phyloP scores from a whole-genome alignment of 2,888 invertebrate genomes.

The Willowsia nigromaculata region DNA sequence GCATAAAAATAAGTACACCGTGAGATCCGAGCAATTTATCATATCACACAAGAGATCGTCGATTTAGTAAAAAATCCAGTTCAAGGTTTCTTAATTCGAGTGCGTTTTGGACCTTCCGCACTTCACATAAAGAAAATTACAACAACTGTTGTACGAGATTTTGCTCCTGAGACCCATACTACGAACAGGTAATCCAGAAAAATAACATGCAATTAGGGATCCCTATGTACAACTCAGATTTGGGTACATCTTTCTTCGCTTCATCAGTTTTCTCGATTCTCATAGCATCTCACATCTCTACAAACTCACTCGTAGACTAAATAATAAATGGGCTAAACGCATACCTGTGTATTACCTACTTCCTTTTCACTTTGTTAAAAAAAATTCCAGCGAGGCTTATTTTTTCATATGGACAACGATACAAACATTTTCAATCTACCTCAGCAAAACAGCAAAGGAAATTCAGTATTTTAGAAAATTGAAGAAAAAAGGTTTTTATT shows the following conservation, averaged over 20 bases:
- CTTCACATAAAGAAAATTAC: background rate
- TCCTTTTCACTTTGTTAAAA: background rate
- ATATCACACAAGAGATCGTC: background rate
- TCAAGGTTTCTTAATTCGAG: background rate
- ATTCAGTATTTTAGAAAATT: background rate
- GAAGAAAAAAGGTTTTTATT: background rate
- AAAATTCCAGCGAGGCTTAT: background rate
- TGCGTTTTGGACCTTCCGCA: background rate
- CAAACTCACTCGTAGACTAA: background rate
- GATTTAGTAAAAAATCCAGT: background rate
- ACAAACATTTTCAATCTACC: background rate
- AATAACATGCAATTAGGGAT: background rate
- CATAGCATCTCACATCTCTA: background rate
- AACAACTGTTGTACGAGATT: no score
- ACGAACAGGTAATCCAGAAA: background rate
- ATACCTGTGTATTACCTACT: background rate
- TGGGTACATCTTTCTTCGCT: background rate
- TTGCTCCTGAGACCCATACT: background rate
- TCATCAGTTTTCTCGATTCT: background rate
- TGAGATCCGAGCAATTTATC: background rate
- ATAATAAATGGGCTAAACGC: background rate
- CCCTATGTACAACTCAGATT: background rate
- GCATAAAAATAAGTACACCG: background rate
- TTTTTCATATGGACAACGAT: background rate
- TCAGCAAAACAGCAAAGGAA: background rate